phyloP scores from a whole-genome alignment of 2,797 vertebrate genomes.

The Adrianichthys oophorus region DNA sequence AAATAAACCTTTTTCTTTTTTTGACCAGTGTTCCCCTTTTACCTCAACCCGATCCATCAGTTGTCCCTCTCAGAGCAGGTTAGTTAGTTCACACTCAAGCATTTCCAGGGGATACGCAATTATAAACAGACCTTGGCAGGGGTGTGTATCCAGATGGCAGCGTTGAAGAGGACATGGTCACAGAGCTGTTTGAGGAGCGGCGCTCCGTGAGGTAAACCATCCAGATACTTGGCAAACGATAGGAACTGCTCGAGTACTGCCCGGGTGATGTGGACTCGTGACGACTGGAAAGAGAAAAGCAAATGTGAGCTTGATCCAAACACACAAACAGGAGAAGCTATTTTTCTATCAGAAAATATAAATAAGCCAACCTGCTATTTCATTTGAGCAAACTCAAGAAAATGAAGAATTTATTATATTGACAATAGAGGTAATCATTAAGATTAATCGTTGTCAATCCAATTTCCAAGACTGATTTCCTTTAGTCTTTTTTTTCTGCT shows the following conservation, averaged over 20 bases:
- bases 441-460: too few relatives aligned
- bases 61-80: conserved; percentile 4
- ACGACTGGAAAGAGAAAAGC: conserved; percentile 79
- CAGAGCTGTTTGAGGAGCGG: conserved; percentile 95
- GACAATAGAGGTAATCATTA: too few relatives aligned
- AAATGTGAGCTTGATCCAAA: conserved; percentile 3
- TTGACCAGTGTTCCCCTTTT: background rate
- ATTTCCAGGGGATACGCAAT: conserved; percentile 8
- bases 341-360: background rate
- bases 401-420: too few relatives aligned
- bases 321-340: background rate
- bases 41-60: background rate
- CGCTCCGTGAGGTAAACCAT: conserved; percentile 94
- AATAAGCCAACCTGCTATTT: background rate
- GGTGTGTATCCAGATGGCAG: conserved; percentile 94
- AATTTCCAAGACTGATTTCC: too few relatives aligned
- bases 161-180: conserved; percentile 83
- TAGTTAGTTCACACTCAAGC: conserved; percentile 35
- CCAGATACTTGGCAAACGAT: conserved; percentile 97
- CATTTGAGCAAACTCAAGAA: too few relatives aligned
- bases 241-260: conserved; percentile 97
- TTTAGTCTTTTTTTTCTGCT: too few relatives aligned
- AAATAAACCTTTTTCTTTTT: background rate
- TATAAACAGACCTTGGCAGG: conserved; percentile 89
- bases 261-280: conserved; percentile 94